A percentile compares a stretch with the other conserved stretches of the same genome.
Evolutionary conservation across 2,888 invertebrate genomes (phyloP).

Genomic region (Dicranocentrus wangi): DNA sequence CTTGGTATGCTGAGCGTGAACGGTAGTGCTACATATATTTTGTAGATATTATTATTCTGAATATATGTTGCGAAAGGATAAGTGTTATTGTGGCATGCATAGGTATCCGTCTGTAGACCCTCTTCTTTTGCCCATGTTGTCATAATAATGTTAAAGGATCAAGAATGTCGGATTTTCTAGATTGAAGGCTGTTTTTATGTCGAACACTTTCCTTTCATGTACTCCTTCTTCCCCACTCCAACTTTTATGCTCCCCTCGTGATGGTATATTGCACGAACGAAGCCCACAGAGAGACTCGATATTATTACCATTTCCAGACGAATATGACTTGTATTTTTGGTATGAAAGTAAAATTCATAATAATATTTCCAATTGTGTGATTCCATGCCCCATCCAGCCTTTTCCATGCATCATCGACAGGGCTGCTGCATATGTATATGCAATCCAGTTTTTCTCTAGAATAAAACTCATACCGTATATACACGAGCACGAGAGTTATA

Average conservation of each 20-base stretch:
- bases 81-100: background rate
- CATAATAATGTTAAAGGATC: slow-evolving; percentile 48
- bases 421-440: background rate
- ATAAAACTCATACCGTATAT: no score
- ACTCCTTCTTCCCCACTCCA: background rate
- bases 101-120: background rate
- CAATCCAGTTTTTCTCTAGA: background rate
- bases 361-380: slow-evolving; percentile 39
- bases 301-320: slow-evolving; percentile 25
- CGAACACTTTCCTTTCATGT: slow-evolving; percentile 39
- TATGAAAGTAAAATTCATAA: slow-evolving; percentile 27
- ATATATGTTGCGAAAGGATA: background rate
- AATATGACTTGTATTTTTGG: slow-evolving; percentile 19
- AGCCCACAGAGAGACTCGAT: background rate
- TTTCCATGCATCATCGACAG: slow-evolving; percentile 50
- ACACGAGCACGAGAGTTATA: no score
- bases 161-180: slow-evolving; percentile 31
- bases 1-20: no score
- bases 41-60: no score
- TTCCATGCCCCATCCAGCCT: background rate
- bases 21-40: no score
- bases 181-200: slow-evolving; percentile 22
- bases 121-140: slow-evolving; percentile 8
- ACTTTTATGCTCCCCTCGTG: background rate
- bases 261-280: background rate